Percentiles rank a stretch among this genome's conserved stretches.
Evolutionary conservation across 2,797 vertebrate species (phyloP).

Genomic region (Poeciliopsis infans): DNA sequence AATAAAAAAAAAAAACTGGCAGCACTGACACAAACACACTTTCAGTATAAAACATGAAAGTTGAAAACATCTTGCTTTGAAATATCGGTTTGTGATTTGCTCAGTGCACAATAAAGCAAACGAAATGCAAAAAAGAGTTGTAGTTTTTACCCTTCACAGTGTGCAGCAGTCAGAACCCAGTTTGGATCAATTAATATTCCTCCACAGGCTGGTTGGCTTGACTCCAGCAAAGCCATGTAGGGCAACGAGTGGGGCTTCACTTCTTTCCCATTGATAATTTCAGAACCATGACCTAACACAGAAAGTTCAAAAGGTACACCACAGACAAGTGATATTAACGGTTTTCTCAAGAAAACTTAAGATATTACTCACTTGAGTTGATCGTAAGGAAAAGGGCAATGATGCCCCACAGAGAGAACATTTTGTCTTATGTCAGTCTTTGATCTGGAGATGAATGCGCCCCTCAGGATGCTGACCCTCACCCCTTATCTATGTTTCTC

Average conservation of each 20-base stretch:
- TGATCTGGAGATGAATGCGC: slow-evolving; percentile 7
- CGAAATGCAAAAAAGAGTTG: too few species aligned
- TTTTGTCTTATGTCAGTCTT: slow-evolving; percentile 29
- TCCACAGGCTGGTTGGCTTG: slow-evolving; percentile 2
- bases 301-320: background rate
- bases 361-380: slow-evolving; percentile 50
- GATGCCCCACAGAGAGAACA: slow-evolving; percentile 23
- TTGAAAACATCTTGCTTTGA: background rate
- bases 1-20: background rate
- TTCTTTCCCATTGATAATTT: slow-evolving; percentile 71
- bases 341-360: background rate
- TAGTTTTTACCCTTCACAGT: slow-evolving; percentile 59
- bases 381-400: slow-evolving; percentile 17
- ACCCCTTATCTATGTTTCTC: slow-evolving; percentile 32
- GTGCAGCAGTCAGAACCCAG: slow-evolving; percentile 79
- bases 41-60: too few species aligned
- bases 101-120: background rate
- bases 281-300: slow-evolving; percentile 57
- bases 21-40: too few species aligned
- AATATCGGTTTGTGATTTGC: background rate
- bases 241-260: slow-evolving; percentile 69
- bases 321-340: background rate
- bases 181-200: slow-evolving; percentile 62
- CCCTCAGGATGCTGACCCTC: background rate
- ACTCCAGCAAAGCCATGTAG: slow-evolving; percentile 67